Evolutionary conservation across 2,888 invertebrate species (phyloP).

Genomic region (Heliconius sara): DNA sequence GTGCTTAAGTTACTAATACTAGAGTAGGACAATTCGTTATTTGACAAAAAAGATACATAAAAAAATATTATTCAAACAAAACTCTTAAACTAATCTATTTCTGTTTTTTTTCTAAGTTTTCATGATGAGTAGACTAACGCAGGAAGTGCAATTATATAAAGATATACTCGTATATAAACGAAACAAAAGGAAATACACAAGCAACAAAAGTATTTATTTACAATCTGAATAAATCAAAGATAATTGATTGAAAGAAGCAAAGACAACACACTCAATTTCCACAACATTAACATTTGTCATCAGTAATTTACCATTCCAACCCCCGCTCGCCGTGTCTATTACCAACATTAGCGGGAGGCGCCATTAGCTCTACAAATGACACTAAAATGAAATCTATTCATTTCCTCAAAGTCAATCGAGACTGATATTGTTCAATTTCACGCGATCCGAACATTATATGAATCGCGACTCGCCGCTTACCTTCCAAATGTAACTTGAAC

Average conservation of each 20-base stretch:
- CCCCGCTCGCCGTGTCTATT: conserved; percentile 56
- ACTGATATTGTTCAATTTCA: conserved; percentile 79
- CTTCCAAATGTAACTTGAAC: conserved; percentile 46
- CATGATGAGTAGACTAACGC: too few relatives aligned
- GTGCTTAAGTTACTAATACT: too few relatives aligned
- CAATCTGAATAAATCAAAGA: conserved; percentile 8
- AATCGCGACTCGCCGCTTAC: conserved; percentile 54
- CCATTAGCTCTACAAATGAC: conserved; percentile 83
- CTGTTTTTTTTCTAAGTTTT: too few relatives aligned
- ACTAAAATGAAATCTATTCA: conserved; percentile 84
- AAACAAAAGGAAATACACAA: neutral
- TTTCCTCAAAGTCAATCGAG: conserved; percentile 81
- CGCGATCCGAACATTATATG: conserved; percentile 79
- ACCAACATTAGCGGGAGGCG: conserved; percentile 72
- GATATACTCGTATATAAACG: too few relatives aligned
- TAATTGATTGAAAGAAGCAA: conserved; percentile 35
- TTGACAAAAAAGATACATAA: too few relatives aligned
- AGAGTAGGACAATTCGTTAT: too few relatives aligned
- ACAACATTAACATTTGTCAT: conserved; percentile 65
- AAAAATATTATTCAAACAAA: too few relatives aligned
- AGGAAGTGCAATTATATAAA: too few relatives aligned
- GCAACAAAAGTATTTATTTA: neutral
- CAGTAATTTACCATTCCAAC: conserved; percentile 55
- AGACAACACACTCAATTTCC: conserved; percentile 49
- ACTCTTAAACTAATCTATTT: too few relatives aligned